Evolutionary conservation across 1,140 invertebrate species (phyloP), one percentile per base, ranked within the genome.

Genomic region (Samia ricini): DNA sequence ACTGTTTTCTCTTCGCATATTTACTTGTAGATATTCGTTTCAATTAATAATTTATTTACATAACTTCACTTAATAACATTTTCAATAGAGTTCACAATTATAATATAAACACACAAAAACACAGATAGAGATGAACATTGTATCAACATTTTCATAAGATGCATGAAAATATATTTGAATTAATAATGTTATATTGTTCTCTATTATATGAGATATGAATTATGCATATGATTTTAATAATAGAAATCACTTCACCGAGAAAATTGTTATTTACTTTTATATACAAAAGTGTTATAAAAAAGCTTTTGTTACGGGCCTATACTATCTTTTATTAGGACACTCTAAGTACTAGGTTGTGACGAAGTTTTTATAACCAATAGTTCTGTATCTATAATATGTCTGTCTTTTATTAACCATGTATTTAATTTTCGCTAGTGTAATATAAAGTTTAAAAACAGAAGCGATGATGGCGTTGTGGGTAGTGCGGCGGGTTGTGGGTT

Each of bases 281-380:
- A 42, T 42, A 42, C n/a, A 42, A 42, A 42, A 42, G n/a, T 42
- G 33, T 42, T 42, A 42, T 42, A 42, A 42, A n/a, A n/a, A 42
- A 42, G 33, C 33, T 42, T 42, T 42, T 42, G 33, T 42, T 42
- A 42, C 33, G 33, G 33, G 1, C 33, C 33, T 10, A 42, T 42
- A 42, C 33, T 42, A 10, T 12, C 33, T 42, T 42, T 42, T 42
- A 42, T 42, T 42, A 42, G 33, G 33, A 42, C 33, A 42, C 33
- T 42, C 33, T 42, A 42, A 15, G 33, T 42, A 42, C n/a, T 15
- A 15, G n/a, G n/a, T 42, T 15, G 10, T 15, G 33, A 15, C 33
- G 33, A 42, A 42, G 33, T 42, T 42, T 42, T 42, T 42, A 42
- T 42, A 42, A 42, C 33, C 33, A 15, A 42, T 15, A 42, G 33